Base-by-base conservation (phyloP, 1,140 invertebrate genomes). In the Lepidostoma basale region DNA sequence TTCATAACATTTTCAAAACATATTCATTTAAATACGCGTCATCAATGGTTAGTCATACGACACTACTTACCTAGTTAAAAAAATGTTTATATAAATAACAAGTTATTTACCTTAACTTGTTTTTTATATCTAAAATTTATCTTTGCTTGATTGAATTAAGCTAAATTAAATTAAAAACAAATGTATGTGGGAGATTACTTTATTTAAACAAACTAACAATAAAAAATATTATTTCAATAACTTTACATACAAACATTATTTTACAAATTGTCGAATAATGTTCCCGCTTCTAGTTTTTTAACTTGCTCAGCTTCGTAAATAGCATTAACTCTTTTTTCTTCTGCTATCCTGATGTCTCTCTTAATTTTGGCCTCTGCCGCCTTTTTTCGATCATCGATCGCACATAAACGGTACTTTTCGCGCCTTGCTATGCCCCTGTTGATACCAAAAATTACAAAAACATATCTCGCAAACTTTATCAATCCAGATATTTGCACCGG, bases 401-500 rank as follows among this genome's bases (percentile, higher is more conserved):
- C 81, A 60, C 73, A 49, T 0, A 54, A 25, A 28, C 73, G 66
- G 68, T 81, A 81, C 0, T 74, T 23, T 3, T 20, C 67, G 72
- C 78, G 76, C 68, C 80, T 81, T 0, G 56, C 67, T 12, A 68
- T n/a, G 6, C 74, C 81, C 28, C 79, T 79, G 12, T 81, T 26
- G n/a, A 81, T 76, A 25, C 81, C 81, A 16, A 75, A 73, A 42
- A 79, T 58, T 12, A 81, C 67, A n/a, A 80, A 66, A 18, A 68
- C 73, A 58, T 72, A 81, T 68, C 81, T 74, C 16, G 68, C 22
- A n/a, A 75, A 76, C 62, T 79, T 75, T 63, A 81, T 80, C 22
- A 79, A 56, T 16, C 78, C 78, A 5, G 81, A 82, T 52, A 82
- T 79, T 45, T 76, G 65, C 0, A 67, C 64, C 0, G 79, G 78